Percentiles rank a stretch among this genome's conserved stretches.
Conservation (phyloP, 2,113 vertebrate species). For the Megalops atlanticus region DNA sequence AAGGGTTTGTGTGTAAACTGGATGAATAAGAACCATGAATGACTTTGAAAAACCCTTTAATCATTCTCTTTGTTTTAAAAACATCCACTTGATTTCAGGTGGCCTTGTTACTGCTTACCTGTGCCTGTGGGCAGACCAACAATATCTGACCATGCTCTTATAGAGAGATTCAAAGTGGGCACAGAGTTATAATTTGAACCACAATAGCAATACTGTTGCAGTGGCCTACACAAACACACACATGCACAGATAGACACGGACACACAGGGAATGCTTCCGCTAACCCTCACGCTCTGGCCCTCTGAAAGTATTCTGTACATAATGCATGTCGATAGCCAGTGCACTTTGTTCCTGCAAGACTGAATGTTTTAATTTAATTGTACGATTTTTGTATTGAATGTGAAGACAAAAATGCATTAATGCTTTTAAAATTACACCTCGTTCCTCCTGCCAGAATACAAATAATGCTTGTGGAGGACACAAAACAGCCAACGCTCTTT, state of each 20-base stretch:
- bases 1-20: neutral
- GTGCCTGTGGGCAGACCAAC: neutral
- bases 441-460: neutral
- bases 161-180: neutral
- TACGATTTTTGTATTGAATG: slow-evolving; percentile 52
- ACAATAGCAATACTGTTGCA: slow-evolving; percentile 21
- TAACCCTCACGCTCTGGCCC: neutral
- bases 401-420: neutral
- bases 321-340: slow-evolving; percentile 65
- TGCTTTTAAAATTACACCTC: neutral
- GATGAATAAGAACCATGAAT: neutral
- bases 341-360: slow-evolving; percentile 47
- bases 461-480: neutral
- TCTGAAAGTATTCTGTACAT: slow-evolving; percentile 61
- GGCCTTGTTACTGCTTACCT: neutral
- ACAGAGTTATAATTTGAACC: neutral
- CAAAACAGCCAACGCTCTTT: too few species aligned
- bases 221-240: neutral
- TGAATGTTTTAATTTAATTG: slow-evolving; percentile 62
- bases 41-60: neutral
- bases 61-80: neutral
- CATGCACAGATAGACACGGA: neutral
- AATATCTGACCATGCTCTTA: neutral
- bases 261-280: neutral
- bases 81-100: slow-evolving; percentile 3